Conservation (phyloP, 2,797 vertebrate genomes). For the Kryptolebias ocellatus region DNA sequence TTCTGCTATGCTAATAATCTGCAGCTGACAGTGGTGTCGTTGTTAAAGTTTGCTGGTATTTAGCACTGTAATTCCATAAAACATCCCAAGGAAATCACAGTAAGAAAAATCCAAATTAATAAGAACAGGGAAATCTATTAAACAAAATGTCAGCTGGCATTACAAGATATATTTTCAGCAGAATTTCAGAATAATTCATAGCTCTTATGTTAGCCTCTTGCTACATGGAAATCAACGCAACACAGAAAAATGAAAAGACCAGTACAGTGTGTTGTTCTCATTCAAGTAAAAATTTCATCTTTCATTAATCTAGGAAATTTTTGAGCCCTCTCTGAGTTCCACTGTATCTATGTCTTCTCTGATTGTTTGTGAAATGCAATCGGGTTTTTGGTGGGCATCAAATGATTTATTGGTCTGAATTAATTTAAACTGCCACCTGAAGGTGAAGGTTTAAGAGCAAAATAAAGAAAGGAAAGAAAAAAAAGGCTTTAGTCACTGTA, state of each 20-base stretch:
- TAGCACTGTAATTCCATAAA: conserved; percentile 11
- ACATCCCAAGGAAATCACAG: not conserved
- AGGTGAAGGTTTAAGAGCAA: no score
- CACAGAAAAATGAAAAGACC: not conserved
- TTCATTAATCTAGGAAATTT: conserved; percentile 33
- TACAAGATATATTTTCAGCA: not conserved
- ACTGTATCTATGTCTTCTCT: no score
- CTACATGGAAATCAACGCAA: not conserved
- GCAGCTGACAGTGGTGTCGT: conserved; percentile 3
- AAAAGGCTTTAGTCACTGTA: no score
- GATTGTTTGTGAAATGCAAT: no score
- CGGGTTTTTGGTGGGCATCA: no score
- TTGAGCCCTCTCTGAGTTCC: no score
- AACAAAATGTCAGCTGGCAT: conserved; percentile 20
- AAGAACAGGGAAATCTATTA: conserved; percentile 29
- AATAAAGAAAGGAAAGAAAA: no score
- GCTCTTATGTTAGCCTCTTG: no score
- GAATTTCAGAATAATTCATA: not conserved
- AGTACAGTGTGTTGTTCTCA: conserved; percentile 28
- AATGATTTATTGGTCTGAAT: no score
- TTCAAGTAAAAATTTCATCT: conserved; percentile 33
- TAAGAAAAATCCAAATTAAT: conserved; percentile 20
- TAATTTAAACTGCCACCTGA: no score
- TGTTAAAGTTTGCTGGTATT: not conserved
- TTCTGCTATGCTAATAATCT: conserved; percentile 4